A percentile compares a stretch with the other conserved stretches of the same genome.
These are phyloP conservation scores for Cladorhizidae sp. DNA, from an alignment of 37 sponge, comb jelly and placozoan species.

Conservation along the genomic window DNA sequence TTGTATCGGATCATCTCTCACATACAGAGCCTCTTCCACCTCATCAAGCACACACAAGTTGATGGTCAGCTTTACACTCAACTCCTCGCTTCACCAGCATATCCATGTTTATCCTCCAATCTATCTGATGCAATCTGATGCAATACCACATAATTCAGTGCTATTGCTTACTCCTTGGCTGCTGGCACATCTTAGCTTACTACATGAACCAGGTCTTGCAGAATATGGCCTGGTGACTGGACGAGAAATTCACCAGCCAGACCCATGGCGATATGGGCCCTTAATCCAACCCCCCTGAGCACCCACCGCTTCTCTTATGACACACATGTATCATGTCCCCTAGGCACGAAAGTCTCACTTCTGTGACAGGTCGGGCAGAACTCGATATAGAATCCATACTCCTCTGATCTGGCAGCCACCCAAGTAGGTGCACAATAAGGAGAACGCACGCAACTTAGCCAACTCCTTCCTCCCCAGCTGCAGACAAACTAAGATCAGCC, in stretches of 20 bases:
- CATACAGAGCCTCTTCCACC: neutral
- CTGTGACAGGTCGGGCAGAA: too few relatives aligned
- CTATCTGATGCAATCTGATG: neutral
- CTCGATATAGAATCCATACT: too few relatives aligned
- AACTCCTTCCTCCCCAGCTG: too few relatives aligned
- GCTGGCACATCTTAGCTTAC: constrained; percentile 33
- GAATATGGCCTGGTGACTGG: neutral
- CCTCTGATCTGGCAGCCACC: too few relatives aligned
- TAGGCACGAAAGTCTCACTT: too few relatives aligned
- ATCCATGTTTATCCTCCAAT: neutral
- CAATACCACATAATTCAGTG: constrained; percentile 32
- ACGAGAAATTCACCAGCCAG: neutral
- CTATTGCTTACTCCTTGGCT: constrained; percentile 22
- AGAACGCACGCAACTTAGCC: too few relatives aligned
- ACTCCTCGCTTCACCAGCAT: constrained; percentile 13
- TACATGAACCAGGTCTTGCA: constrained; percentile 55
- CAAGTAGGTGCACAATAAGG: too few relatives aligned
- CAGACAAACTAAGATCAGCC: too few relatives aligned
- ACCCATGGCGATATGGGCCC: neutral
- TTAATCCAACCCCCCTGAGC: too few relatives aligned
- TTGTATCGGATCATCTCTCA: neutral
- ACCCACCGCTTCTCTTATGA: too few relatives aligned
- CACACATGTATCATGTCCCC: too few relatives aligned
- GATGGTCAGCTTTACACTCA: constrained; percentile 34
- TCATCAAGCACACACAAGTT: constrained; percentile 1